A percentile compares a stretch with the other conserved stretches of the same genome.
phyloP scores from a whole-genome alignment of 1,140 invertebrate species.

The Drosophila ambigua region DNA sequence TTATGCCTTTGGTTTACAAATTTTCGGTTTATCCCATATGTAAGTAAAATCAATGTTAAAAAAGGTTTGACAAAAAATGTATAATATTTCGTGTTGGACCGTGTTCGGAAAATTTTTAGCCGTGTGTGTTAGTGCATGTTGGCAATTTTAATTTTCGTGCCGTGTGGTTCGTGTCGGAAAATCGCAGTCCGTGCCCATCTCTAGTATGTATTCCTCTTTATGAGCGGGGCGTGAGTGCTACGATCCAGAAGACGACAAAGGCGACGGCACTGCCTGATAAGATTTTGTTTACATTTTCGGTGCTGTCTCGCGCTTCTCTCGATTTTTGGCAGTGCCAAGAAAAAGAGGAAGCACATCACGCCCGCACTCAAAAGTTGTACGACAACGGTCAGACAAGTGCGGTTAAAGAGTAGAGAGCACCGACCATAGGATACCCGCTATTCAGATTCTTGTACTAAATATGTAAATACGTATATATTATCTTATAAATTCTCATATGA shows the following conservation, averaged over 20 bases:
- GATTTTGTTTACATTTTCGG: conserved; percentile 49
- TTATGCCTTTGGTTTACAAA: no score
- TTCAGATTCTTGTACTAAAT: background rate
- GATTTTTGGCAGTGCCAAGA: conserved; percentile 43
- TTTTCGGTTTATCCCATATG: no score
- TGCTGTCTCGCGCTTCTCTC: conserved; percentile 41
- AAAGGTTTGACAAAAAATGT: no score
- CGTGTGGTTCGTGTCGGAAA: no score
- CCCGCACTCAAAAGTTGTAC: conserved; percentile 1
- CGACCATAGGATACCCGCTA: background rate
- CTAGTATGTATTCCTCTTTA: conserved; percentile 24
- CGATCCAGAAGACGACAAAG: background rate
- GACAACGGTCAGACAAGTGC: conserved; percentile 13
- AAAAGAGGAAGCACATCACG: conserved; percentile 8
- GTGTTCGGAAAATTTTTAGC: no score
- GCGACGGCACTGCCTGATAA: conserved; percentile 34
- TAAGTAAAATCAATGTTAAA: no score
- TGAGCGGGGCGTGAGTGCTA: conserved; percentile 49
- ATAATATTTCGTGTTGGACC: no score
- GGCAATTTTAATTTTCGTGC: no score
- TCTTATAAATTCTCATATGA: background rate
- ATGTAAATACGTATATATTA: background rate
- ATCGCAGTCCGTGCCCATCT: background rate
- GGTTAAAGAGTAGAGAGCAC: background rate
- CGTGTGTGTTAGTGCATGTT: no score